Conservation (phyloP, 2,888 invertebrate species). For the Ferdinandea cuprea region DNA sequence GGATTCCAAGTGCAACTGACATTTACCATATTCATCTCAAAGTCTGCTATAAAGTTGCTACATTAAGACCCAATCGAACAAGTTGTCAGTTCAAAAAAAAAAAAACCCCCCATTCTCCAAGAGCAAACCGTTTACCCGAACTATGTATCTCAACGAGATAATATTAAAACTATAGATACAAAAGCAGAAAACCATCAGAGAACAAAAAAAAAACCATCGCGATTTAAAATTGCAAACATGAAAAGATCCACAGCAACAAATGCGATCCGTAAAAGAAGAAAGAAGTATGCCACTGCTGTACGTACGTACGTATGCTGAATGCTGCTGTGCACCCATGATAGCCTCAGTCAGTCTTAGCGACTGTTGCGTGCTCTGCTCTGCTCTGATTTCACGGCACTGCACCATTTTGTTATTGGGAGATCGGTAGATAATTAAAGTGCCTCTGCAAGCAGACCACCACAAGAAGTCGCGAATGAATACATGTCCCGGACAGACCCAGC, state of each 20-base stretch:
- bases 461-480: conserved; percentile 19
- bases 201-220: conserved; percentile 12
- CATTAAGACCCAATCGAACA: conserved; percentile 32
- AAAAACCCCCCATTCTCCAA: conserved; percentile 20
- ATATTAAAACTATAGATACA: conserved; percentile 16
- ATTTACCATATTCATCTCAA: conserved; percentile 60
- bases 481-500: conserved; percentile 19
- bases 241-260: conserved; percentile 16
- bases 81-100: conserved; percentile 18
- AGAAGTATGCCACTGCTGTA: conserved; percentile 23
- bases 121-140: conserved; percentile 41
- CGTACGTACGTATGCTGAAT: conserved; percentile 10
- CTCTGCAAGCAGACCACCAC: conserved; percentile 21
- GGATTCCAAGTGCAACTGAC: conserved; percentile 51
- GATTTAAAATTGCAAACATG: conserved; percentile 40
- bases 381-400: conserved; percentile 69
- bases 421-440: conserved; percentile 63
- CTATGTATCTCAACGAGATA: conserved; percentile 39
- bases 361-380: conserved; percentile 70
- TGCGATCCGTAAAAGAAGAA: conserved; percentile 13
- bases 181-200: conserved; percentile 10
- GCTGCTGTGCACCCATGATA: conserved; percentile 8
- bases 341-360: not conserved
- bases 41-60: conserved; percentile 53
- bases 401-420: conserved; percentile 62